Conservation (phyloP, 2,797 vertebrate species). For the Dromococcyx pavoninus region DNA sequence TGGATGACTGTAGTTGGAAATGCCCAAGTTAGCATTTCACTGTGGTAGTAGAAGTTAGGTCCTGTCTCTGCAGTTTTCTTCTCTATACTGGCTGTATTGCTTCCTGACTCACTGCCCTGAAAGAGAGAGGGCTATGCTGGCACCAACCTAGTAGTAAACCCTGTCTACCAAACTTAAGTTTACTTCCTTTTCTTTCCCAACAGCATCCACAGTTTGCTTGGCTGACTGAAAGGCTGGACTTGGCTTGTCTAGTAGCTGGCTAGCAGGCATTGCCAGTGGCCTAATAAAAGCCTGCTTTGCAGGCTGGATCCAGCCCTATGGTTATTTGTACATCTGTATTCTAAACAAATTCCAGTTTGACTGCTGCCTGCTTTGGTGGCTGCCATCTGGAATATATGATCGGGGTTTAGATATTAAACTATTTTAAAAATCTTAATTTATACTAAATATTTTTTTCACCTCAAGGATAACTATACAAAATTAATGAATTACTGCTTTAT, state of each 20-base stretch:
- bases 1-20: not conserved
- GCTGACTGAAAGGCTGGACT: not conserved
- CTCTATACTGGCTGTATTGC: not conserved
- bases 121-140: not conserved
- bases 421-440: not conserved
- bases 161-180: not conserved
- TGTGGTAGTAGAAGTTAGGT: not conserved
- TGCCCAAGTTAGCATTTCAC: not conserved
- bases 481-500: not conserved
- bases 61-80: not conserved
- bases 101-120: not conserved
- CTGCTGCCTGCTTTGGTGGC: not conserved
- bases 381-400: not conserved
- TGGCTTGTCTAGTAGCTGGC: not conserved
- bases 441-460: not conserved
- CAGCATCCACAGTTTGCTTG: not conserved
- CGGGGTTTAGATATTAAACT: not conserved
- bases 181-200: not conserved
- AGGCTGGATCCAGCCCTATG: not conserved
- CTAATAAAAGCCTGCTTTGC: slow-evolving; percentile 28
- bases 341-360: slow-evolving; percentile 18
- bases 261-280: not conserved
- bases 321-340: slow-evolving; percentile 2
- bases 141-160: not conserved
- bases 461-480: not conserved